phyloP scores from a whole-genome alignment of 2,797 vertebrate species.

The Lagodon rhomboides region DNA sequence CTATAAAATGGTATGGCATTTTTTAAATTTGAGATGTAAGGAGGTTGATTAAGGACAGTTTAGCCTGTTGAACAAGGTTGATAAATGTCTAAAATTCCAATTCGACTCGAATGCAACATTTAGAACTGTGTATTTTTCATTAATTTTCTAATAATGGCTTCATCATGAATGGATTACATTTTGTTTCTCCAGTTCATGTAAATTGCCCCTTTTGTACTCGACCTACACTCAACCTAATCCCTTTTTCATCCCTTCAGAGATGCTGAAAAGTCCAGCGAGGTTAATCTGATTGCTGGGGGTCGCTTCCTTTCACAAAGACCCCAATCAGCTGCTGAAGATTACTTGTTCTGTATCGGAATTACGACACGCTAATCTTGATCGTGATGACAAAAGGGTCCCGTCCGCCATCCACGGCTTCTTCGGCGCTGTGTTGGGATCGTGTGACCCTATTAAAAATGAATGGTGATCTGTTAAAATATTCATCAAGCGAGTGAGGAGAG shows the following conservation, averaged over 20 bases:
- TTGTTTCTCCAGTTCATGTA: constrained; percentile 2
- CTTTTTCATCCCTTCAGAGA: constrained; percentile 9
- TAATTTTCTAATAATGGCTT: not conserved
- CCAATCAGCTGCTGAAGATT: constrained; percentile 43
- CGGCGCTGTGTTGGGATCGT: constrained; percentile 42
- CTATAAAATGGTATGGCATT: not conserved
- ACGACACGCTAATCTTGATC: constrained; percentile 27
- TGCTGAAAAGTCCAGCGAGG: constrained; percentile 7
- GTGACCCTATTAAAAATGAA: constrained; percentile 77
- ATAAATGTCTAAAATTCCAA: not conserved
- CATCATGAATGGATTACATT: not conserved
- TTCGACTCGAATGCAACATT: not conserved
- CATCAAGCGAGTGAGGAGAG: constrained; percentile 54
- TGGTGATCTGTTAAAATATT: constrained; percentile 76
- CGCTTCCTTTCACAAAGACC: constrained; percentile 27
- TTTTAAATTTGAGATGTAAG: not conserved
- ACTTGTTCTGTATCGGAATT: constrained; percentile 39
- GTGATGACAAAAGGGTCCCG: constrained; percentile 25
- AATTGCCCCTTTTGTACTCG: constrained; percentile 11
- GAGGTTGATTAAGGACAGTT: not conserved
- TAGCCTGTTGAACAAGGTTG: not conserved
- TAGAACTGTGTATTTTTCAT: not conserved
- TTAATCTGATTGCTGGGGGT: constrained; percentile 21
- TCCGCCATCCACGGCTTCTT: constrained; percentile 37
- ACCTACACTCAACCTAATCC: constrained; percentile 24